Evolutionary conservation across 1,140 invertebrate genomes (phyloP), one percentile per base, ranked within the genome.

Genomic region (Phocides pigmalion): DNA sequence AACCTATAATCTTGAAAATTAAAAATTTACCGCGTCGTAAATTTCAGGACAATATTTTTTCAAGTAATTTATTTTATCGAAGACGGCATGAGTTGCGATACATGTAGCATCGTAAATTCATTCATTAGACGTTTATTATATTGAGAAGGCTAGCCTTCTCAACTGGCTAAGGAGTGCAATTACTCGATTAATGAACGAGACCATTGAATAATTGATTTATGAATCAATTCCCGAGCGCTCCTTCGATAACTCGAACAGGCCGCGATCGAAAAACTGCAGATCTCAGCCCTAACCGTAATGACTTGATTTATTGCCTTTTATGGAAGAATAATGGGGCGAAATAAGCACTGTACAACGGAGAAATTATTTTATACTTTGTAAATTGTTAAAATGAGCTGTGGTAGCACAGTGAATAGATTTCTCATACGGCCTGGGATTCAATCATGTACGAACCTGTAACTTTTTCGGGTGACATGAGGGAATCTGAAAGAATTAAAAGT

Each of bases 161-260:
- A 25, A 16, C 37, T 22, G 41, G 11, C 25, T 35, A 15, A 32
- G 25, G 16, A 22, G 25, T 28, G 25, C 20, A 46, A 59, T 46
- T 47, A 19, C 11, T 47, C 41, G 25, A 20, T 20, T 32, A 59
- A 46, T 59, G 32, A 53, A 39, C 15, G 20, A 58, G 22, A 28
- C 42, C 16, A 46, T 53, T 53, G 22, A 59, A 59, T 46, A 44
- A 59, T 59, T 59, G 54, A 59, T 59, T 59, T 59, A 58, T 46
- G 54, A 35, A 46, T 46, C 42, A 28, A 44, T 58, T 58, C 39
- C 41, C 20, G 14, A 17, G 41, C 39, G 22, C 8, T 42, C 19
- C 51, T 41, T n/a, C 37, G 51, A 54, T 39, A 20, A n/a, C 32
- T 20, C 32, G 22, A 53, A n/a, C n/a, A n/a, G 35, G n/a, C 39